Evolutionary conservation across 2,113 vertebrate species (phyloP).

Genomic region (human (Homo sapiens)): GRCh38 chr2:164565501-164566000

Average conservation of each 20-base stretch:
- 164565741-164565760: conserved; percentile 26
- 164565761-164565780: background rate
- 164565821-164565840: conserved; percentile 23
- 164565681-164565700: background rate
- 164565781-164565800: background rate
- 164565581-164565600: conserved; percentile 52
- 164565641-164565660: background rate
- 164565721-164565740: background rate
- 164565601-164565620: background rate
- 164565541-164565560: conserved; percentile 68
- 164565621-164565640: conserved; percentile 28
- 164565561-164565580: conserved; percentile 57
- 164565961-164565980: background rate
- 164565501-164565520: conserved; percentile 71
- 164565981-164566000: background rate
- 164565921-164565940: background rate
- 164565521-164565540: conserved; percentile 70
- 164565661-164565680: background rate
- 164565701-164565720: background rate
- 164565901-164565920: background rate
- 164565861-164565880: background rate
- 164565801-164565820: background rate
- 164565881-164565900: conserved; percentile 18
- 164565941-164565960: background rate
- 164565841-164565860: background rate